A percentile compares a stretch with the other conserved stretches of the same genome.
Conservation (phyloP, 2,113 vertebrate genomes). For the Piaya cayana region DNA sequence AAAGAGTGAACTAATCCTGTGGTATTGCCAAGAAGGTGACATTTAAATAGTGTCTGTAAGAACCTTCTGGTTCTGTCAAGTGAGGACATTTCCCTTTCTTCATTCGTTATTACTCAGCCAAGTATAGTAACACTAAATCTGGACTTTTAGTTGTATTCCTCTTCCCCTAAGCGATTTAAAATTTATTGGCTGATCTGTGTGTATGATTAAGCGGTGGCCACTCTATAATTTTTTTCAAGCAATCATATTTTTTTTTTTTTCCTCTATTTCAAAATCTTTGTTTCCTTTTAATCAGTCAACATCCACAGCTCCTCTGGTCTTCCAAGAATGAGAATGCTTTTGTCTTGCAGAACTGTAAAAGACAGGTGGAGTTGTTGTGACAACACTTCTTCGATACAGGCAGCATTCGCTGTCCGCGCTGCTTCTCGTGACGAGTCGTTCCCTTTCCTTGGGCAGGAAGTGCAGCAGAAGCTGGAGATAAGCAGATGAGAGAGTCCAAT, state of each 20-base stretch:
- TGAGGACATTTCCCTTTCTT: background rate
- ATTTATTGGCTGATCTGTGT: background rate
- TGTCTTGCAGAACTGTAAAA: background rate
- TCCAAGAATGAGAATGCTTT: background rate
- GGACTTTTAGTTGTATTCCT: background rate
- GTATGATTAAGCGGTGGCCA: background rate
- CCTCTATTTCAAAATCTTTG: background rate
- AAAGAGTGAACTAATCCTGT: background rate
- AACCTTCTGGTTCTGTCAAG: background rate
- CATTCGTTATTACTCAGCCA: background rate
- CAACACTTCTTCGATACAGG: background rate
- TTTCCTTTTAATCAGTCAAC: background rate
- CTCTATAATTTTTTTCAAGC: background rate
- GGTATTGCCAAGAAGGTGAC: background rate
- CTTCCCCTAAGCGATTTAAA: background rate
- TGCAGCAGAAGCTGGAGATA: background rate
- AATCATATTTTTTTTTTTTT: background rate
- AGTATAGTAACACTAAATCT: background rate
- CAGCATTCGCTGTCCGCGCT: background rate
- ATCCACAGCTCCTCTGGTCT: background rate
- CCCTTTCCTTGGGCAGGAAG: background rate
- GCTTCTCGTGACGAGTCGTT: background rate
- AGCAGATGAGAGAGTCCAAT: background rate
- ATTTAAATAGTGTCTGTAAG: background rate
- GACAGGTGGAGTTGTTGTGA: conserved; percentile 17